A percentile compares a stretch with the other conserved stretches of the same genome.
phyloP scores from a whole-genome alignment of 2,797 vertebrate genomes.

The Falco rusticolus region DNA sequence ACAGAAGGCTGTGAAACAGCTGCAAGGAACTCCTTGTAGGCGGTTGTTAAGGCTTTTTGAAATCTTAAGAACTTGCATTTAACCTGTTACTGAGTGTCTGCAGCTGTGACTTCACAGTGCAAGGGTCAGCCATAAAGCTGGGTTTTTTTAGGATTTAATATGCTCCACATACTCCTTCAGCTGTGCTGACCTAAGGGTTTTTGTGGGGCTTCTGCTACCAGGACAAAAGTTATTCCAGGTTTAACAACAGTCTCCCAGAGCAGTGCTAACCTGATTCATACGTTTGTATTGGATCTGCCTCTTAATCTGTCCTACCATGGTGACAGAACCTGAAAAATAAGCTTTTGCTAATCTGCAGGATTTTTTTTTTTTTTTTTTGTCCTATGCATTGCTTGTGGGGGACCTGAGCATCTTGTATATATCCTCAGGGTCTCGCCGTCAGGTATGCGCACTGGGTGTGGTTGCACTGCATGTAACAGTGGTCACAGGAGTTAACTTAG shows the following conservation, averaged over 20 bases:
- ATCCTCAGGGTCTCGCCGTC: not conserved
- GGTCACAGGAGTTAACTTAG: too few species aligned
- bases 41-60: not conserved
- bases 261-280: not conserved
- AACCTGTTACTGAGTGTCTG: not conserved
- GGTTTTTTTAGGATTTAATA: not conserved
- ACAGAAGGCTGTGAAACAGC: not conserved
- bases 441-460: fast-evolving
- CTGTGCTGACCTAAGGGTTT: not conserved
- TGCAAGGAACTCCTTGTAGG: not conserved
- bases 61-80: not conserved
- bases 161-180: not conserved
- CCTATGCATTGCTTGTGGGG: not conserved
- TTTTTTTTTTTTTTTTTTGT: too few species aligned
- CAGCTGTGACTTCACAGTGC: not conserved
- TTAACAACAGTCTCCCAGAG: not conserved
- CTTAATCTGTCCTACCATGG: not conserved
- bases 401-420: not conserved
- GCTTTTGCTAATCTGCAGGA: not conserved
- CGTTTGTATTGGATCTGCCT: not conserved
- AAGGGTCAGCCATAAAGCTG: not conserved
- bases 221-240: not conserved
- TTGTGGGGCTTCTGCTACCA: not conserved
- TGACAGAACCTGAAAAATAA: not conserved
- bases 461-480: not conserved